phyloP scores from a whole-genome alignment of 2,888 invertebrate genomes.

The Coecobrya sp. region DNA sequence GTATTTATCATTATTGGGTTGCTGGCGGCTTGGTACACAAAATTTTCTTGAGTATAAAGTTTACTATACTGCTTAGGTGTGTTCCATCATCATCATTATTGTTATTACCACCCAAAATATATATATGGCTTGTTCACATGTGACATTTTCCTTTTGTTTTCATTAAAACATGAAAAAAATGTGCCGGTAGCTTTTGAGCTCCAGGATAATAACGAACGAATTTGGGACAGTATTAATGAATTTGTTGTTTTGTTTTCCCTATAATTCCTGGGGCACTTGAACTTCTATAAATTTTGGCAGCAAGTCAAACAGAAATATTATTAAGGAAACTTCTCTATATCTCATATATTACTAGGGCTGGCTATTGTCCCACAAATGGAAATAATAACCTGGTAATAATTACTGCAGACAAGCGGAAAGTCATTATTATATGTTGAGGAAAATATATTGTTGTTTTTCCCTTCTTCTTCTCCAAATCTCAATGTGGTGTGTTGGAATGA shows the following conservation, averaged over 20 bases:
- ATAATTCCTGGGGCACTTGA: conserved; percentile 23
- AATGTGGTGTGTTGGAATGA: not conserved
- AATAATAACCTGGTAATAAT: conserved; percentile 40
- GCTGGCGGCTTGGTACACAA: not conserved
- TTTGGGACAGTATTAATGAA: conserved; percentile 27
- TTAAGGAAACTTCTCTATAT: not conserved
- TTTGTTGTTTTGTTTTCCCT: conserved; percentile 11
- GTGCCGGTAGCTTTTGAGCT: not conserved
- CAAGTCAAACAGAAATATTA: not conserved
- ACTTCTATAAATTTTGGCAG: conserved; percentile 12
- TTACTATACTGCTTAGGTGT: not conserved
- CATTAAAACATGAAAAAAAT: not conserved
- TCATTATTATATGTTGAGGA: conserved; percentile 20
- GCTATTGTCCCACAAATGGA: not conserved
- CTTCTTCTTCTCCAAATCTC: not conserved
- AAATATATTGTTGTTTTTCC: not conserved
- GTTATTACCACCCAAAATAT: not conserved
- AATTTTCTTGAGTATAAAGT: not conserved
- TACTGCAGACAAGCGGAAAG: conserved; percentile 46
- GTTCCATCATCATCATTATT: not conserved
- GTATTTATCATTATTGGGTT: conserved; percentile 20
- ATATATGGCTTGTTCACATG: not conserved
- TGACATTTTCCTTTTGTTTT: conserved; percentile 15
- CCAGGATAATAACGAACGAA: not conserved
- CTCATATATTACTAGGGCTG: not conserved